phyloP scores from a whole-genome alignment of 2,888 invertebrate genomes.

The Mesorhabditis spiculigera region DNA sequence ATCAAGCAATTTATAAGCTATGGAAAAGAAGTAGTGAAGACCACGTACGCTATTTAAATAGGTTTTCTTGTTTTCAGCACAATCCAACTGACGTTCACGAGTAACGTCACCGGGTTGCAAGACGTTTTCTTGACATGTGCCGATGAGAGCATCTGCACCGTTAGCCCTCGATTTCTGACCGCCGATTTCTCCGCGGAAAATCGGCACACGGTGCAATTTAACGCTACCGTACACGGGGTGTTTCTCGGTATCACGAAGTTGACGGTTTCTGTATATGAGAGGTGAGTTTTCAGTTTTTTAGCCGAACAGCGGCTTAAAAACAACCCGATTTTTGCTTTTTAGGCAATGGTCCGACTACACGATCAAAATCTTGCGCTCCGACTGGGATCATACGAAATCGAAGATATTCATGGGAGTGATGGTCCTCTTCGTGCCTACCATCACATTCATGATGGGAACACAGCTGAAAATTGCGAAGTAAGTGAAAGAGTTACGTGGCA shows the following conservation, averaged over 20 bases:
- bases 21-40: no score
- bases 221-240: neutral
- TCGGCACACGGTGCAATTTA: neutral
- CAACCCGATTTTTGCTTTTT: no score
- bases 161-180: neutral
- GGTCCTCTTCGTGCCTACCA: slow-evolving; percentile 58
- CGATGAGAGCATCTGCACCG: neutral
- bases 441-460: slow-evolving; percentile 63
- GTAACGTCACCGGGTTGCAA: neutral
- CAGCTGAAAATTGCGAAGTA: slow-evolving; percentile 59
- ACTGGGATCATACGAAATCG: neutral
- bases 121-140: neutral
- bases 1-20: no score
- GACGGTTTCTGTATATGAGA: neutral
- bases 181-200: neutral
- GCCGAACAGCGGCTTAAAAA: no score
- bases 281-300: no score
- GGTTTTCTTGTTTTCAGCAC: neutral
- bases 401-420: slow-evolving; percentile 57
- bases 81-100: neutral
- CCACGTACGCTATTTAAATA: no score
- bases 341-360: neutral
- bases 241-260: slow-evolving; percentile 2
- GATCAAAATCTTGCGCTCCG: neutral
- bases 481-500: neutral